A percentile compares a stretch with the other conserved stretches of the same genome.
Evolutionary conservation across 1,140 invertebrate species (phyloP).

Genomic region (Bombus picipes): DNA sequence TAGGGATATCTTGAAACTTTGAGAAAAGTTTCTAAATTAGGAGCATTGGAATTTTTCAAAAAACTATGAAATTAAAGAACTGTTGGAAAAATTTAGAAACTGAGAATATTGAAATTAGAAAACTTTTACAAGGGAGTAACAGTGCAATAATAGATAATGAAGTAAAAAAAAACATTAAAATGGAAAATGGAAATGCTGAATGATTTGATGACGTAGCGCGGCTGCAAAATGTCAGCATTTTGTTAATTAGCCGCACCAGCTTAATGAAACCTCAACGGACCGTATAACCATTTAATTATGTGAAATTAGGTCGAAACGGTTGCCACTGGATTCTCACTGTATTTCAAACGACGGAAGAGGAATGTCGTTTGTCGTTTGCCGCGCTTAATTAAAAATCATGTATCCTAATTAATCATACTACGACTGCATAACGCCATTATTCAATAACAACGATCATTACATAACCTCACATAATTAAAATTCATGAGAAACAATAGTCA

Average conservation of each 20-base stretch:
- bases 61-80: background rate
- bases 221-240: background rate
- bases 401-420: slow-evolving; percentile 19
- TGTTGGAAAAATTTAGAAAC: background rate
- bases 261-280: slow-evolving; percentile 29
- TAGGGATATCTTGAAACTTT: background rate
- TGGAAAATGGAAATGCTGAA: background rate
- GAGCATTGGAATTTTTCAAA: background rate
- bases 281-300: slow-evolving; percentile 48
- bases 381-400: slow-evolving; percentile 25
- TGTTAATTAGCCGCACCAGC: slow-evolving; percentile 26
- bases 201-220: background rate
- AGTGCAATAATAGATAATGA: background rate
- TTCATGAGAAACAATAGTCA: background rate
- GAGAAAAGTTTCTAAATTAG: no score
- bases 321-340: slow-evolving; percentile 28
- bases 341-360: slow-evolving; percentile 34
- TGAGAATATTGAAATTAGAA: background rate
- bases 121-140: background rate
- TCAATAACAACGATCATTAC: background rate
- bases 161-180: background rate
- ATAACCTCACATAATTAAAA: background rate
- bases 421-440: slow-evolving; percentile 6
- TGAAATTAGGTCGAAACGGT: slow-evolving; percentile 23
- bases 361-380: slow-evolving; percentile 13